Evolutionary conservation across 2,888 invertebrate species (phyloP).

Genomic region (Oconnorella tubifera): DNA sequence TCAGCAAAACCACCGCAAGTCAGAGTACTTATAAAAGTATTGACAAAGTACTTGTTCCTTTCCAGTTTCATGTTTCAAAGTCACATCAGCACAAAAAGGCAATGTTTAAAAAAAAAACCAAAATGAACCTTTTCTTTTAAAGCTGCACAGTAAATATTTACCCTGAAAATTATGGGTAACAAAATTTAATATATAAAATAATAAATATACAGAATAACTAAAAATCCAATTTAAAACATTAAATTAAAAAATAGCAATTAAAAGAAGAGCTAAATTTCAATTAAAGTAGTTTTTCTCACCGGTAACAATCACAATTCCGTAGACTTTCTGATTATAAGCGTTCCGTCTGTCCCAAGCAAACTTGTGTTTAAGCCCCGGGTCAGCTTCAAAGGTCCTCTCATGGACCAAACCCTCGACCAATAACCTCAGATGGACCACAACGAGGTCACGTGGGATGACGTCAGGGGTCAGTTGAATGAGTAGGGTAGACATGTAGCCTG

Average conservation of each 20-base stretch:
- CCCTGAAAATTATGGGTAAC: too few species aligned
- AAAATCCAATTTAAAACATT: neutral
- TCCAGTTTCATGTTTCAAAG: too few species aligned
- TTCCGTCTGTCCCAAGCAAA: slow-evolving; percentile 98
- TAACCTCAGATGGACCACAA: slow-evolving; percentile 79
- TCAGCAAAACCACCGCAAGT: neutral
- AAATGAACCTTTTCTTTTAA: too few species aligned
- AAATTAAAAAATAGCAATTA: neutral
- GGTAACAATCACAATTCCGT: slow-evolving; percentile 89
- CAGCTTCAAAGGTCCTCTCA: slow-evolving; percentile 90
- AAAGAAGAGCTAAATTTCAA: too few species aligned
- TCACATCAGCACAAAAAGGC: too few species aligned
- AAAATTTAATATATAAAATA: neutral
- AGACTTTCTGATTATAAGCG: slow-evolving; percentile 95
- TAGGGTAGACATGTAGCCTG: slow-evolving; percentile 89
- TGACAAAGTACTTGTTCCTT: too few species aligned
- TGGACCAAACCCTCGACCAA: slow-evolving; percentile 82
- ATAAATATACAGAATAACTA: neutral
- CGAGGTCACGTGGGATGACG: slow-evolving; percentile 46
- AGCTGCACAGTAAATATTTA: too few species aligned
- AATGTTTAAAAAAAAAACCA: neutral
- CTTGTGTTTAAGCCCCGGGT: slow-evolving; percentile 87
- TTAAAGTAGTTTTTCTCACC: slow-evolving; percentile 66
- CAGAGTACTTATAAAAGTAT: neutral
- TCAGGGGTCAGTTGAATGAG: slow-evolving; percentile 60